Conservation (phyloP, 2,797 vertebrate genomes). For the Australoheros facetus region DNA sequence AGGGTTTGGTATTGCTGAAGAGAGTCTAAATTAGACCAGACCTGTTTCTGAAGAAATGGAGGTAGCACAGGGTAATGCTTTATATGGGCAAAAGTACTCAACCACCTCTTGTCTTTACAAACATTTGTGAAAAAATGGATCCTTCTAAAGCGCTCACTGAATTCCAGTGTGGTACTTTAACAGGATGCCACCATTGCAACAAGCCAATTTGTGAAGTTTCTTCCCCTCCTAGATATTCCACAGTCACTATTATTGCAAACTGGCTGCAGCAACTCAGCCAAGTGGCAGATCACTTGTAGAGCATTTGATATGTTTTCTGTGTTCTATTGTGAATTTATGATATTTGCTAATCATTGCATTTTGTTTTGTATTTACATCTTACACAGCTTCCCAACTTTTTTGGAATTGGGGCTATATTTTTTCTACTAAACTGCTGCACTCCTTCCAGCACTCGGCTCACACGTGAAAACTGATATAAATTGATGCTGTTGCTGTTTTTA, state of each 20-base stretch:
- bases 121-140: not conserved
- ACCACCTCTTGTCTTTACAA: not conserved
- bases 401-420: not conserved
- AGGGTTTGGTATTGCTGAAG: not conserved
- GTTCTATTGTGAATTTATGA: not conserved
- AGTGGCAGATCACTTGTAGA: not conserved
- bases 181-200: not conserved
- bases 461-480: not conserved
- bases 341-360: not conserved
- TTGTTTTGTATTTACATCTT: not conserved
- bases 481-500: slow-evolving; percentile 5
- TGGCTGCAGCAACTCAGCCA: not conserved
- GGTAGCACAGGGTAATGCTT: not conserved
- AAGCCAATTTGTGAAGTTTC: not conserved
- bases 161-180: not conserved
- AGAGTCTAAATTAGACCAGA: not conserved
- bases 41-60: not conserved
- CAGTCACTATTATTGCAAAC: not conserved
- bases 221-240: not conserved
- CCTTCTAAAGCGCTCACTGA: not conserved
- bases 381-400: not conserved
- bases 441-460: not conserved
- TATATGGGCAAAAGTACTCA: not conserved
- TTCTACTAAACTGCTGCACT: not conserved
- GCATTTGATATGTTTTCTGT: not conserved